Evolutionary conservation across 2,797 vertebrate species (phyloP).

Genomic region (Rhinella marina): DNA sequence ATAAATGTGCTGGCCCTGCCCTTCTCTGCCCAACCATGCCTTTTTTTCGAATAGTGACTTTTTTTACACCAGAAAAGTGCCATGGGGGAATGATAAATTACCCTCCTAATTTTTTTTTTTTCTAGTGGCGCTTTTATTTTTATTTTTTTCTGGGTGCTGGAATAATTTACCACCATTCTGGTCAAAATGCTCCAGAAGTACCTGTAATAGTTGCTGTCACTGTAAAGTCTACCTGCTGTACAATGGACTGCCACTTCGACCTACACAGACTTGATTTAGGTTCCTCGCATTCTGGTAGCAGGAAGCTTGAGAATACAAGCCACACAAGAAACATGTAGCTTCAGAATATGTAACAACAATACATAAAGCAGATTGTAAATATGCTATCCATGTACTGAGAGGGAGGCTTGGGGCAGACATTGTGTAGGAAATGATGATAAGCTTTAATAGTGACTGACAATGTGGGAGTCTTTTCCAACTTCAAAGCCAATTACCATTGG

Average conservation of each 20-base stretch:
- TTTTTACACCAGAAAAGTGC: too few relatives aligned
- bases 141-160: too few relatives aligned
- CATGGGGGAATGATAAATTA: too few relatives aligned
- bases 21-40: too few relatives aligned
- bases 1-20: too few relatives aligned
- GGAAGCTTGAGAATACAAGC: background rate
- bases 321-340: background rate
- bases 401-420: background rate
- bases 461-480: background rate
- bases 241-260: background rate
- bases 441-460: constrained; percentile 6
- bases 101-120: too few relatives aligned
- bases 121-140: too few relatives aligned
- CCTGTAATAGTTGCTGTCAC: too few relatives aligned
- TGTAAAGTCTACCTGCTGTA: background rate
- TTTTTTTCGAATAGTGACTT: too few relatives aligned
- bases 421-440: background rate
- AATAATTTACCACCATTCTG: too few relatives aligned
- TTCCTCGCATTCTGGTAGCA: background rate
- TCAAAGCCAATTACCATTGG: background rate
- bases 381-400: background rate
- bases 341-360: background rate
- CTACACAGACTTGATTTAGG: background rate
- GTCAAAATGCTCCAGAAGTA: too few relatives aligned
- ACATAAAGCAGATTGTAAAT: background rate